phyloP scores from a whole-genome alignment of 1,140 invertebrate genomes.

The Cydia splendana region DNA sequence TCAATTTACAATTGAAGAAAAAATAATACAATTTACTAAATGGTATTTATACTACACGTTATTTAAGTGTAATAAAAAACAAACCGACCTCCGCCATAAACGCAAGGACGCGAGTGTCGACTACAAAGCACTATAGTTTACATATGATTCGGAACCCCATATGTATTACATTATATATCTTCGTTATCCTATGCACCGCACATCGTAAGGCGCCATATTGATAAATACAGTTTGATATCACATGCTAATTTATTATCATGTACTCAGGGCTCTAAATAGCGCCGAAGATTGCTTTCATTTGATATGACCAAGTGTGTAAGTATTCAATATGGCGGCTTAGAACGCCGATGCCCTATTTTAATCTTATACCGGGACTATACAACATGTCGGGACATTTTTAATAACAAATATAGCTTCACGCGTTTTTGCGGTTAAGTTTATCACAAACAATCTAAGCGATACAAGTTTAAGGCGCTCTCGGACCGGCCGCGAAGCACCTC shows the following conservation, averaged over 20 bases:
- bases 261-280: neutral
- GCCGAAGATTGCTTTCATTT: neutral
- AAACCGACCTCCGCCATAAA: neutral
- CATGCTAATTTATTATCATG: neutral
- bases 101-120: neutral
- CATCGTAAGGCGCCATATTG: neutral
- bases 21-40: no score
- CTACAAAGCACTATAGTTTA: conserved; percentile 11
- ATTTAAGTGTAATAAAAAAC: neutral
- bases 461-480: neutral
- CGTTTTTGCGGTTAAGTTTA: conserved; percentile 8
- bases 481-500: neutral
- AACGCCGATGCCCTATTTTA: neutral
- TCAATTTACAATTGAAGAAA: no score
- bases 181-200: conserved; percentile 1
- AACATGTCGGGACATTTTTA: conserved; percentile 22
- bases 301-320: neutral
- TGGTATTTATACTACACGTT: no score
- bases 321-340: conserved; percentile 1
- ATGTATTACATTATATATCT: conserved; percentile 28
- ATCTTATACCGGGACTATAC: conserved; percentile 27
- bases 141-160: conserved; percentile 19
- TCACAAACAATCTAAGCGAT: conserved; percentile 15
- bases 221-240: neutral
- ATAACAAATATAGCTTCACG: conserved; percentile 29